phyloP scores from a whole-genome alignment of 2,888 invertebrate genomes.

The Suillia variegata region DNA sequence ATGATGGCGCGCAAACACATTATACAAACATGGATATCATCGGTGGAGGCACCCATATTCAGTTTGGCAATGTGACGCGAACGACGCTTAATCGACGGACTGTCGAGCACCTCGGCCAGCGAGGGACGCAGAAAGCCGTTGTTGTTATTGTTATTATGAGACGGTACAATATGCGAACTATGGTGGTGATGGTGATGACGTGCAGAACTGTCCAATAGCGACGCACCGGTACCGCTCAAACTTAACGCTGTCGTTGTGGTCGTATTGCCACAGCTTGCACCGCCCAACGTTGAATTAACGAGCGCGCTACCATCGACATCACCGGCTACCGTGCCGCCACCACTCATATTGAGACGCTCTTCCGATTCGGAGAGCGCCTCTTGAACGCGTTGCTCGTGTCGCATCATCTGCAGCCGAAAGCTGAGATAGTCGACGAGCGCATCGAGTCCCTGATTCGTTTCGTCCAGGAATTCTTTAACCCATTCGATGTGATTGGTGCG shows the following conservation, averaged over 20 bases:
- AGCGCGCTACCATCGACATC: slow-evolving; percentile 37
- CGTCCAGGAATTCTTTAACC: slow-evolving; percentile 97
- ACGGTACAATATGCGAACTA: slow-evolving; percentile 26
- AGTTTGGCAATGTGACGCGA: slow-evolving; percentile 85
- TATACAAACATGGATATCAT: slow-evolving; percentile 99
- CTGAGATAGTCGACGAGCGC: slow-evolving; percentile 97
- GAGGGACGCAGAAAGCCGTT: slow-evolving; percentile 64
- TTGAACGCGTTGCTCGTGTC: slow-evolving; percentile 82
- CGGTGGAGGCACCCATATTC: slow-evolving; percentile 94
- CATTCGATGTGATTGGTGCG: slow-evolving; percentile 99
- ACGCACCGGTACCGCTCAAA: slow-evolving; percentile 31
- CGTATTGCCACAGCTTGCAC: slow-evolving; percentile 41
- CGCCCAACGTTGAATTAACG: slow-evolving; percentile 56
- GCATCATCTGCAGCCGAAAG: slow-evolving; percentile 92
- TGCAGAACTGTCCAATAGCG: slow-evolving; percentile 40
- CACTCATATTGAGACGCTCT: slow-evolving; percentile 68
- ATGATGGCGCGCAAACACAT: slow-evolving; percentile 99
- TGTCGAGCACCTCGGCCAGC: slow-evolving; percentile 68
- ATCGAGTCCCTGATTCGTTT: slow-evolving; percentile 94
- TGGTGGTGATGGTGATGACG: slow-evolving; percentile 31
- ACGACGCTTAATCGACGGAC: slow-evolving; percentile 74
- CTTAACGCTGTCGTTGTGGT: background rate
- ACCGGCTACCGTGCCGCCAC: slow-evolving; percentile 33
- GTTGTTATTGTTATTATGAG: slow-evolving; percentile 35
- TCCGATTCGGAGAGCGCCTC: slow-evolving; percentile 78